Evolutionary conservation across 2,797 vertebrate species (phyloP), one percentile per base, ranked within the genome.

Genomic region (Paratrypauchen microcephalus): DNA sequence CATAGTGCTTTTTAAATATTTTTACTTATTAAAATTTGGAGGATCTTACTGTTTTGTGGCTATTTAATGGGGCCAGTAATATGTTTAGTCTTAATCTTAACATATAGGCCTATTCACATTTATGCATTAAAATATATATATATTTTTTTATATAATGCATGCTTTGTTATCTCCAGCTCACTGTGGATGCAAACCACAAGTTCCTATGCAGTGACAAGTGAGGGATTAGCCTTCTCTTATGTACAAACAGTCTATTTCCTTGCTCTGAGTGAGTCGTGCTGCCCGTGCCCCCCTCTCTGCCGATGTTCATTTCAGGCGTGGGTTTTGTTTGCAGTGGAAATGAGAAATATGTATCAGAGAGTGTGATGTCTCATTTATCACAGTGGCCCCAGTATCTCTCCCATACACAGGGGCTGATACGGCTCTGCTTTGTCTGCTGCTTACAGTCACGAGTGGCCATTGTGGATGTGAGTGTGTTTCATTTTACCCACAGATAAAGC

Each of bases 291-390:
- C 55, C 45, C 63, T 65, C 28, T 79, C 23, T n/a, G 32, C 68
- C 8, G 9, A 56, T 77, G 81, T 88, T 90, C 66, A 82, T 87
- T 88, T 87, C 79, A 86, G 76, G 83, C 69, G 72, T 86, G 78
- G 79, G 73, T 66, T 72, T 80, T 86, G 83, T 87, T 92, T 87
- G 80, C 86, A 81, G 79, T 83, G 71, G 72, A 87, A 81, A 90
- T 83, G 85, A 89, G 79, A 88, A 86, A 86, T 86, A 86, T 79
- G 73, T 78, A 88, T 90, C 84, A 82, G 76, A 76, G 69, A 23
- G 2, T 13, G 75, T 48, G 30, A 85, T 77, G 82, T 82, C 83
- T 86, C 83, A 87, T 91, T 88, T 75, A 84, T 91, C 88, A 86
- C 66, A 28, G 73, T 77, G 81, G 86, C 79, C 81, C 66, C 45